Percentiles rank a stretch among this genome's conserved stretches.
These are phyloP conservation scores for Lepus europaeus DNA, from an alignment of 2,113 vertebrate genomes.

Conservation along the genomic window DNA sequence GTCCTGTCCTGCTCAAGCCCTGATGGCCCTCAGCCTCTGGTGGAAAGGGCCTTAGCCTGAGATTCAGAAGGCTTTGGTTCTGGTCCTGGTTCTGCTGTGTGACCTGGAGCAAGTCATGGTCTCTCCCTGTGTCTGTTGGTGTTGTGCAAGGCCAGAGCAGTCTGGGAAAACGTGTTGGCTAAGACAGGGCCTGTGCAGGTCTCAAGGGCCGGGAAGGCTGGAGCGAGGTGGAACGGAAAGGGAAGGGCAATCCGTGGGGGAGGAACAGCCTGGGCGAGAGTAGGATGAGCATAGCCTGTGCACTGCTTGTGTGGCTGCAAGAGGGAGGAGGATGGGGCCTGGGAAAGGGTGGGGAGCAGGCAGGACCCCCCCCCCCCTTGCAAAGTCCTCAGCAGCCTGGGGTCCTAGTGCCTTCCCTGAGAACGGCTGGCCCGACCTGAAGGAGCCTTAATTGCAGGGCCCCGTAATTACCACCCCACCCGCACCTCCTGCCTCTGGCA, in stretches of 20 bases:
- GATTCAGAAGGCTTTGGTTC: neutral
- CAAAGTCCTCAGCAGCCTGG: neutral
- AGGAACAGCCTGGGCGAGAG: neutral
- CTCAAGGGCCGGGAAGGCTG: neutral
- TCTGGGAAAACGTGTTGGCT: neutral
- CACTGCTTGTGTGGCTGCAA: neutral
- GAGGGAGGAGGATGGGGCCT: neutral
- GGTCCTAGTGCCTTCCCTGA: neutral
- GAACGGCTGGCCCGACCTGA: neutral
- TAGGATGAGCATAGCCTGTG: neutral
- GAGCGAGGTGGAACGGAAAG: neutral
- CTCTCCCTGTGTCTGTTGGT: neutral
- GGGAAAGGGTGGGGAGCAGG: neutral
- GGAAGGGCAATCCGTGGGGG: neutral
- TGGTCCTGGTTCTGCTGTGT: conserved; percentile 4
- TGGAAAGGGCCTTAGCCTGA: neutral
- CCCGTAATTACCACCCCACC: conserved; percentile 40
- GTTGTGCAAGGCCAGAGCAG: neutral
- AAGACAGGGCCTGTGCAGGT: neutral
- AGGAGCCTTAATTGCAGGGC: conserved; percentile 37
- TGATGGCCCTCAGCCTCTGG: neutral
- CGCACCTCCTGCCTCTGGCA: neutral
- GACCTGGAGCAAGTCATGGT: neutral
- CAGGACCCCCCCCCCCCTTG: no score
- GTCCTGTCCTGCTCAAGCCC: no score